Evolutionary conservation across 2,113 vertebrate genomes (phyloP).

Genomic region (Solea solea): DNA sequence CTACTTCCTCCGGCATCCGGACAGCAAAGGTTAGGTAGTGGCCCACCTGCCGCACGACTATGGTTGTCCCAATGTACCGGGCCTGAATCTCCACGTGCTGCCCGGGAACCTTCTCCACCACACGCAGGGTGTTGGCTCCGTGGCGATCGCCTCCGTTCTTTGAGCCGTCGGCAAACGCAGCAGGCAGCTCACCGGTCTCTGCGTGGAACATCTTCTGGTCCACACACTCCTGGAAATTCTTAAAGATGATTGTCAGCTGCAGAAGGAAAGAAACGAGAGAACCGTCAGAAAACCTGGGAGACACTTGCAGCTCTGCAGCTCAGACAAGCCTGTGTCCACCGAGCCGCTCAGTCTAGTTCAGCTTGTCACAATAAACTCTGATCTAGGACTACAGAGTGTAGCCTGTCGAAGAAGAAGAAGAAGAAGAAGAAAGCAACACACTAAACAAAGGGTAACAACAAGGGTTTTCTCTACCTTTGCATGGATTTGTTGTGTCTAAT

Average conservation of each 20-base stretch:
- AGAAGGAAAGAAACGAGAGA: slow-evolving; percentile 1
- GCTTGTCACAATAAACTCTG: no score
- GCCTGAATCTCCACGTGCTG: slow-evolving; percentile 98
- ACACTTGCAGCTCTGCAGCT: no score
- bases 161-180: slow-evolving; percentile 92
- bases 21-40: slow-evolving; percentile 95
- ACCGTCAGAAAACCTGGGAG: not conserved
- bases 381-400: no score
- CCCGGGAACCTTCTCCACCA: slow-evolving; percentile 92
- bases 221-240: slow-evolving; percentile 96
- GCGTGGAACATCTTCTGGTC: slow-evolving; percentile 98
- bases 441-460: no score
- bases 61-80: slow-evolving; percentile 95
- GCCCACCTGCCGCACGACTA: slow-evolving; percentile 95
- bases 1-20: slow-evolving; percentile 95
- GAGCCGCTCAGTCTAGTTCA: no score
- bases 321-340: no score
- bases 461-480: no score
- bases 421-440: no score
- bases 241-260: slow-evolving; percentile 98
- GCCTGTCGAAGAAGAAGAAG: no score
- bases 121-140: slow-evolving; percentile 90
- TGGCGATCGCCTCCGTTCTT: slow-evolving; percentile 93
- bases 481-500: no score
- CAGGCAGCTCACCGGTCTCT: slow-evolving; percentile 92